Evolutionary conservation across 2,113 vertebrate species (phyloP).

Genomic region (Colius striatus): DNA sequence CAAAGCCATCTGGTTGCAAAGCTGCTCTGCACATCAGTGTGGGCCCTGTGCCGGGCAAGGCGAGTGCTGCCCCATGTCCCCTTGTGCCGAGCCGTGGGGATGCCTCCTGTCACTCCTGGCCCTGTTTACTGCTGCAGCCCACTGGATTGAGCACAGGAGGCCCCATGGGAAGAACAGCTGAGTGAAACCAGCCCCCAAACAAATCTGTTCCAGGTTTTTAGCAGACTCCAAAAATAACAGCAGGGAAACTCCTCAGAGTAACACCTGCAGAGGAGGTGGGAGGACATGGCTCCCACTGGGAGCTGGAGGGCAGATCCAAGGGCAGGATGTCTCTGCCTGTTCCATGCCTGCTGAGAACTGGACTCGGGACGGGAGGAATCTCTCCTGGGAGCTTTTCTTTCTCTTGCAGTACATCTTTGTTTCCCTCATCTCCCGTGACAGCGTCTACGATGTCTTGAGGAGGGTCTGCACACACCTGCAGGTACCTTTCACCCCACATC

Average conservation of each 20-base stretch:
- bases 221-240: constrained; percentile 55
- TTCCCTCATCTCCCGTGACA: constrained; percentile 93
- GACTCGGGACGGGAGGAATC: fast-evolving
- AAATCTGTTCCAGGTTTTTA: constrained; percentile 42
- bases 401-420: constrained; percentile 90
- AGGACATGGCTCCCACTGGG: neutral
- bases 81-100: fast-evolving
- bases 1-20: neutral
- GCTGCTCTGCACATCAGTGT: fast-evolving
- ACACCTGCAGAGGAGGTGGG: neutral
- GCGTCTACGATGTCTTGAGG: constrained; percentile 89
- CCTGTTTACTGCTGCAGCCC: neutral
- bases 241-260: neutral
- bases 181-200: neutral
- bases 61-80: fast-evolving
- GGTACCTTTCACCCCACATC: constrained; percentile 55
- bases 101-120: fast-evolving
- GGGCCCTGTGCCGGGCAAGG: fast-evolving
- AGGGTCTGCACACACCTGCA: constrained; percentile 94
- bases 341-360: neutral
- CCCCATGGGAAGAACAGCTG: neutral
- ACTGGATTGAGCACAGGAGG: neutral
- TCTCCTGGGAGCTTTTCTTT: neutral
- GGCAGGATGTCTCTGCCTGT: neutral
- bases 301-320: neutral